Evolutionary conservation across 2,797 vertebrate genomes (phyloP).

Genomic region (Antrozous pallidus): DNA sequence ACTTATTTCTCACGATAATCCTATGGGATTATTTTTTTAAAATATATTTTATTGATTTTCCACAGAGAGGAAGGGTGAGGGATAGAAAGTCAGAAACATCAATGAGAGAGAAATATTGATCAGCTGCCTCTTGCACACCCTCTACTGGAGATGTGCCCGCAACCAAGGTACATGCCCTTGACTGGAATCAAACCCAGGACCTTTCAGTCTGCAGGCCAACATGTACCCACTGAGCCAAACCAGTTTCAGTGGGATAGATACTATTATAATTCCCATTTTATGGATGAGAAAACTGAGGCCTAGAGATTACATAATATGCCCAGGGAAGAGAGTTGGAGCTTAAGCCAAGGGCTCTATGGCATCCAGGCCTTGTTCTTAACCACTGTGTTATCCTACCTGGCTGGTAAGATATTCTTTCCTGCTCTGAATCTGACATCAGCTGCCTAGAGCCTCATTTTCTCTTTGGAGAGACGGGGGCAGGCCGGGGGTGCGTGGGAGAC

Average conservation of each 20-base stretch:
- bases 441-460: background rate
- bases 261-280: background rate
- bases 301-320: background rate
- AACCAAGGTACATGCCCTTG: too few relatives aligned
- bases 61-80: too few relatives aligned
- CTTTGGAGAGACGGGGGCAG: accelerated
- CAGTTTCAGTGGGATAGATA: too few relatives aligned
- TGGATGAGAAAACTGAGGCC: background rate
- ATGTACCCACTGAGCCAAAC: too few relatives aligned
- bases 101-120: too few relatives aligned
- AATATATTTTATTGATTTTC: too few relatives aligned
- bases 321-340: background rate
- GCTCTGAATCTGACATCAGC: background rate
- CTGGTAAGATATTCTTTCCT: background rate
- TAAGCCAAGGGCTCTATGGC: background rate
- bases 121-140: too few relatives aligned
- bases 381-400: background rate
- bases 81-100: too few relatives aligned
- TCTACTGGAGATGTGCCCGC: too few relatives aligned
- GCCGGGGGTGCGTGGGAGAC: background rate
- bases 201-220: too few relatives aligned
- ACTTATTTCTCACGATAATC: background rate
- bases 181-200: too few relatives aligned
- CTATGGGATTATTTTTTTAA: too few relatives aligned
- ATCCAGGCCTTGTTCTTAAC: background rate